Percentiles rank a stretch among this genome's conserved stretches.
Conservation (phyloP, 2,888 invertebrate species). For the Mantis religiosa region DNA sequence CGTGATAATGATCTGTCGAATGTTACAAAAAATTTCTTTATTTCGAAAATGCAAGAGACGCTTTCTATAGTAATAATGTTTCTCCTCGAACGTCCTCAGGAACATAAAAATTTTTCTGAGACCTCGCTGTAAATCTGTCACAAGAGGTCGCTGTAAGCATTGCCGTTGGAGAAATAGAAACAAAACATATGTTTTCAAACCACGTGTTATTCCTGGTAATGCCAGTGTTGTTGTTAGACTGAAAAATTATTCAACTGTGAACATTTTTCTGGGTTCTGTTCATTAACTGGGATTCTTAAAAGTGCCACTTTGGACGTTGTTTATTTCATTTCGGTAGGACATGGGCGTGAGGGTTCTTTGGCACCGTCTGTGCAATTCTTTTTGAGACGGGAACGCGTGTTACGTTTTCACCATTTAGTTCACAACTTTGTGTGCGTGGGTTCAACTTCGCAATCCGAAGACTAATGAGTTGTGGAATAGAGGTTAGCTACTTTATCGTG, state of each 20-base stretch:
- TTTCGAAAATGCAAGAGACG: neutral
- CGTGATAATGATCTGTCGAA: too few species aligned
- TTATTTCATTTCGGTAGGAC: neutral
- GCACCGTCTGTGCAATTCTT: neutral
- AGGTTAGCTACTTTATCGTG: too few species aligned
- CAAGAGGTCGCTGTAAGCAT: neutral
- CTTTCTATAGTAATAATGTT: neutral
- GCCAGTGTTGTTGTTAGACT: neutral
- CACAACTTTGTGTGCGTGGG: too few species aligned
- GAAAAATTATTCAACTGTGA: neutral
- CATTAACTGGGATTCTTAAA: neutral
- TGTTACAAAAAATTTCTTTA: too few species aligned
- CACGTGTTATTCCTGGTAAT: neutral
- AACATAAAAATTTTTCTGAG: neutral
- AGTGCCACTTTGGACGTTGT: neutral
- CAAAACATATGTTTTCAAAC: neutral
- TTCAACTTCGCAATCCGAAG: too few species aligned
- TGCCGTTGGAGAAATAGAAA: neutral
- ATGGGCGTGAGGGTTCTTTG: neutral
- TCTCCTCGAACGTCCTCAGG: neutral
- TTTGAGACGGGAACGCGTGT: neutral
- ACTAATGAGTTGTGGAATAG: too few species aligned
- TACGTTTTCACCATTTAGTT: too few species aligned
- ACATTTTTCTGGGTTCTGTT: neutral
- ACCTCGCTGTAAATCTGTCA: neutral